These are phyloP conservation scores for Nephrotoma appendiculata DNA, from an alignment of 2,888 invertebrate genomes.

Conservation along the genomic window DNA sequence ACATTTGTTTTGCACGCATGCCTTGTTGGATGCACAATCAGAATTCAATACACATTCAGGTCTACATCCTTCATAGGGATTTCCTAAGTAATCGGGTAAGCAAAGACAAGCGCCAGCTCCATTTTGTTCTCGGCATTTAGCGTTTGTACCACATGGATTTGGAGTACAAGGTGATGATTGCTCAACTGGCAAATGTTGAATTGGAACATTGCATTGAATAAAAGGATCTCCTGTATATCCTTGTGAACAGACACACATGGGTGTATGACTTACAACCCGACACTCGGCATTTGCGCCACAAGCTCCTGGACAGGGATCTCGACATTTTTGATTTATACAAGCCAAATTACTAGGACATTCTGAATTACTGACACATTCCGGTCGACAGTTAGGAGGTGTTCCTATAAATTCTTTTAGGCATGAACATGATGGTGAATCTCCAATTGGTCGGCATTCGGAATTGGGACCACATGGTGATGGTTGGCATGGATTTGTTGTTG, in stretches of 20 bases:
- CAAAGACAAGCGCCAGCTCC: constrained; percentile 55
- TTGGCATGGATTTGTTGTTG: constrained; percentile 47
- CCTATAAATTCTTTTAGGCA: constrained; percentile 53
- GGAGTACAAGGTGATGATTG: constrained; percentile 44
- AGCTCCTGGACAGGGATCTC: constrained; percentile 54
- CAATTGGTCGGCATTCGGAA: constrained; percentile 51
- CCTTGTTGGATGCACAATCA: constrained; percentile 53
- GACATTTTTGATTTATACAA: constrained; percentile 63
- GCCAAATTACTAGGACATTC: constrained; percentile 55
- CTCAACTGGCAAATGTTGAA: constrained; percentile 18
- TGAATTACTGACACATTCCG: constrained; percentile 64
- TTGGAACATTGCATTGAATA: constrained; percentile 37
- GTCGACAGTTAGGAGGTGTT: constrained; percentile 59
- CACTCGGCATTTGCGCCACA: constrained; percentile 63
- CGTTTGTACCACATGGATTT: constrained; percentile 65
- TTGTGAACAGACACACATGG: constrained; percentile 50
- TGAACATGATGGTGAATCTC: constrained; percentile 57
- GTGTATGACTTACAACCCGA: constrained; percentile 58
- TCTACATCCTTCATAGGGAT: constrained; percentile 61
- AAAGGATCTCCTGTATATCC: constrained; percentile 68
- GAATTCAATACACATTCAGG: constrained; percentile 59
- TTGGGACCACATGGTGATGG: constrained; percentile 74
- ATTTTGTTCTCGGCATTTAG: constrained; percentile 48
- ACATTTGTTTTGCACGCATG: constrained; percentile 58
- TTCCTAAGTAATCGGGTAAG: constrained; percentile 53